Conservation (phyloP, 2,113 vertebrate genomes). For the Fulica atra region DNA sequence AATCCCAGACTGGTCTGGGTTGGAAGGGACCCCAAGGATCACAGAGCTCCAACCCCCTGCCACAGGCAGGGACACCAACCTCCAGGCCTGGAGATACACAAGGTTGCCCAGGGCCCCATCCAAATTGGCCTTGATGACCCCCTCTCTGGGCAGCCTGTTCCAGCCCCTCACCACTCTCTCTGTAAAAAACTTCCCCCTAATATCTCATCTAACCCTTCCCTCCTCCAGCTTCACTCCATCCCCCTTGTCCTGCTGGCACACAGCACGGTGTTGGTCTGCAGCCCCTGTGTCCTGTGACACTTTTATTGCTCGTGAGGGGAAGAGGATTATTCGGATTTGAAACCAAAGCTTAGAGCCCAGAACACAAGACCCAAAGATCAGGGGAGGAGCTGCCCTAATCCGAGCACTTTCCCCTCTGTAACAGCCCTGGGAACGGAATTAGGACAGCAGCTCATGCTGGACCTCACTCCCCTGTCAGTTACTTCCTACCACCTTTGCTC, state of each 20-base stretch:
- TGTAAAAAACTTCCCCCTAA: too few relatives aligned
- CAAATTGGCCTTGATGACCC: too few relatives aligned
- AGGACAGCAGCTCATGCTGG: background rate
- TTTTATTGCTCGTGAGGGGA: background rate
- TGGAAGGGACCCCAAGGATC: too few relatives aligned
- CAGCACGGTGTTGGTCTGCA: rapidly evolving
- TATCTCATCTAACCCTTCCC: too few relatives aligned
- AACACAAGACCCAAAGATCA: background rate
- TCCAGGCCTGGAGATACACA: too few relatives aligned
- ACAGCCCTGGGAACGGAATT: background rate
- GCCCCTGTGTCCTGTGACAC: background rate
- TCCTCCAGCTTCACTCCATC: too few relatives aligned
- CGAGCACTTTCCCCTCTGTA: background rate
- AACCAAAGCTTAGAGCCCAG: background rate
- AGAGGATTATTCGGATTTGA: background rate
- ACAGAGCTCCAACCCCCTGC: too few relatives aligned
- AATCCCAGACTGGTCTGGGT: too few relatives aligned
- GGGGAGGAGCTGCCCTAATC: background rate
- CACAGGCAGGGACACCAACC: too few relatives aligned
- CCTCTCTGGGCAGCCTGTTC: too few relatives aligned
- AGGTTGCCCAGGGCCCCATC: too few relatives aligned
- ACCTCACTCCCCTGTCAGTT: background rate
- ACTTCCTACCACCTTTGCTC: background rate
- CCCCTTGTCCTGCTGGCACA: background rate
- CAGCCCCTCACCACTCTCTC: too few relatives aligned